Conservation (phyloP, 2,797 vertebrate species). For the Spondyliosoma cantharus region DNA sequence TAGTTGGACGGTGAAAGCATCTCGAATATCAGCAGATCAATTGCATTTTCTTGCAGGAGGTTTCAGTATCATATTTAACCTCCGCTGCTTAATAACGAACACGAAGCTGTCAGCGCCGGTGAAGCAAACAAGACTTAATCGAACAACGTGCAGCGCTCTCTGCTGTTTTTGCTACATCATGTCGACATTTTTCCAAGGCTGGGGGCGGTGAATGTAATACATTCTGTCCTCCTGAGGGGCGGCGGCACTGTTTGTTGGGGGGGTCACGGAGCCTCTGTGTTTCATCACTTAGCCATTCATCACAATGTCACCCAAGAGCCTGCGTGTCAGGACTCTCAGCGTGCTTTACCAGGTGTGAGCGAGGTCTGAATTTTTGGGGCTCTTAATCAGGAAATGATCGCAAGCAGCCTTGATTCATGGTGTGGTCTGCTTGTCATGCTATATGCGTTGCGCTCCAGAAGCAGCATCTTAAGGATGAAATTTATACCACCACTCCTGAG, state of each 20-base stretch:
- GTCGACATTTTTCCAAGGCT: slow-evolving; percentile 72
- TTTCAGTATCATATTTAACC: slow-evolving; percentile 54
- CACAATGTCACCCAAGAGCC: slow-evolving; percentile 73
- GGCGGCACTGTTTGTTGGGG: slow-evolving; percentile 58
- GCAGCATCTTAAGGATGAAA: slow-evolving; percentile 72
- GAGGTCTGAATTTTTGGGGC: slow-evolving; percentile 56
- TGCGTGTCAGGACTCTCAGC: slow-evolving; percentile 70
- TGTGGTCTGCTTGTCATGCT: slow-evolving; percentile 71
- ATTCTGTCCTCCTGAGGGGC: slow-evolving; percentile 70
- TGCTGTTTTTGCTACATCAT: slow-evolving; percentile 67
- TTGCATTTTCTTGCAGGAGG: slow-evolving; percentile 41
- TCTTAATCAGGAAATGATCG: slow-evolving; percentile 79
- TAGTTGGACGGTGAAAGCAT: slow-evolving; percentile 34
- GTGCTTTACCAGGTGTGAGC: slow-evolving; percentile 80
- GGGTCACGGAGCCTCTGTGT: slow-evolving; percentile 76
- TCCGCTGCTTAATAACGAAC: slow-evolving; percentile 55
- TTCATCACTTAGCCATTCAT: slow-evolving; percentile 83
- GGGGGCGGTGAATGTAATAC: slow-evolving; percentile 72
- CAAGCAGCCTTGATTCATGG: slow-evolving; percentile 77
- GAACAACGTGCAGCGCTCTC: slow-evolving; percentile 57
- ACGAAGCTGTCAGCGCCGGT: slow-evolving; percentile 68
- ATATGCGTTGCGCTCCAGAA: slow-evolving; percentile 67
- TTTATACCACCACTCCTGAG: slow-evolving; percentile 64
- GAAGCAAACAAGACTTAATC: slow-evolving; percentile 64
- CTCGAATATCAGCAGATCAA: slow-evolving; percentile 54